Evolutionary conservation across 2,113 vertebrate genomes (phyloP).

Genomic region (Empidonax alnorum): DNA sequence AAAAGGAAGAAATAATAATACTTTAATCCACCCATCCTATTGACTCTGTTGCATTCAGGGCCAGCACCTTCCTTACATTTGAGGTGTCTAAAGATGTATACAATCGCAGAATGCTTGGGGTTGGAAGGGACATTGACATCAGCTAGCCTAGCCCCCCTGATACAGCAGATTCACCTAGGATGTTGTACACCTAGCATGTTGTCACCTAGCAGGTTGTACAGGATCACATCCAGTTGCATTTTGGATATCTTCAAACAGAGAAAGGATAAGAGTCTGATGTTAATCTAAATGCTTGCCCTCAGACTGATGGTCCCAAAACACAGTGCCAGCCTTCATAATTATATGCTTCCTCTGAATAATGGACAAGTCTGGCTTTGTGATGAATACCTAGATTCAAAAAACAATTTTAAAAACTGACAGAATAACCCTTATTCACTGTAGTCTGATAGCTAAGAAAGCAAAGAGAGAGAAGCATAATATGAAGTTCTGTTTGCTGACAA

Average conservation of each 20-base stretch:
- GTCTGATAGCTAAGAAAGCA: background rate
- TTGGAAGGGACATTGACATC: accelerated
- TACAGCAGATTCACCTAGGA: background rate
- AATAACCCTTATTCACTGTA: background rate
- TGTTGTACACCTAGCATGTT: too few relatives aligned
- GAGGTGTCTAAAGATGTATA: background rate
- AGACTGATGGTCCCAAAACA: background rate
- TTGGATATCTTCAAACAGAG: background rate
- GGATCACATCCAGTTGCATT: background rate
- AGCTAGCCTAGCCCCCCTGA: too few relatives aligned
- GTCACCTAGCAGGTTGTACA: background rate
- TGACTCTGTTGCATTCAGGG: background rate
- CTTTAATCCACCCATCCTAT: background rate
- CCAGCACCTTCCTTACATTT: background rate
- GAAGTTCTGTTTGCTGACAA: constrained; percentile 21
- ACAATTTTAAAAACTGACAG: background rate
- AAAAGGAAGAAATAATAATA: background rate
- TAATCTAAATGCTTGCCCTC: background rate
- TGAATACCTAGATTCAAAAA: constrained; percentile 15
- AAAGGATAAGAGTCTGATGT: background rate
- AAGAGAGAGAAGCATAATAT: background rate
- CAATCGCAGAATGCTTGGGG: background rate
- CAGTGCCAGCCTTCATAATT: background rate
- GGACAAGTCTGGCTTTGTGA: background rate
- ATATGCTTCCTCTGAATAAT: constrained; percentile 2